These are phyloP conservation scores for Columba livia DNA, from an alignment of 2,113 vertebrate genomes.

Conservation along the genomic window DNA sequence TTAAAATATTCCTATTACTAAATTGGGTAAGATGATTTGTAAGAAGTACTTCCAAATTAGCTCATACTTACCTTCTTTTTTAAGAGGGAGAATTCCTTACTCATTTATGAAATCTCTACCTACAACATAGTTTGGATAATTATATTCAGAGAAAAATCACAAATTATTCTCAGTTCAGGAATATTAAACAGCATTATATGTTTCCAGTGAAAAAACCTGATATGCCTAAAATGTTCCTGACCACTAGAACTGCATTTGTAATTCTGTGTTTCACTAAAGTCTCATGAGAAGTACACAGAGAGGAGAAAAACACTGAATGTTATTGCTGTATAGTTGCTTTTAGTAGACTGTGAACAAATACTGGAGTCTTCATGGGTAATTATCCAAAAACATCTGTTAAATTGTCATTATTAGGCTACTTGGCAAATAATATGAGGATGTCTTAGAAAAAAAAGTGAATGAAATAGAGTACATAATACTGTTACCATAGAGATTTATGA, in stretches of 20 bases:
- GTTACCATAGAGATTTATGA: background rate
- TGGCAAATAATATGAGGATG: background rate
- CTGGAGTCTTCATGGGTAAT: background rate
- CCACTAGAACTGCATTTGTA: background rate
- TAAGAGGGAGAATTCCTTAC: background rate
- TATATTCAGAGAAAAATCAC: background rate
- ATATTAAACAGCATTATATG: background rate
- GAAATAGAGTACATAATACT: background rate
- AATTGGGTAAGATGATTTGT: background rate
- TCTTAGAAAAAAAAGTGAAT: background rate
- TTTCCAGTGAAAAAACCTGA: background rate
- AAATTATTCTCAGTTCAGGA: background rate
- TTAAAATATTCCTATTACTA: background rate
- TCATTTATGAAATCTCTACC: background rate
- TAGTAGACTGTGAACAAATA: background rate
- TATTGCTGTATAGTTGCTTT: background rate
- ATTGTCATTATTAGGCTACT: background rate
- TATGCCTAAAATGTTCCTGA: background rate
- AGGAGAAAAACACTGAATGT: background rate
- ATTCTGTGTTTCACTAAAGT: background rate
- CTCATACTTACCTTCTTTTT: background rate
- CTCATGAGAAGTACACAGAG: background rate
- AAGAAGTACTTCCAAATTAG: background rate
- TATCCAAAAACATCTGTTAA: background rate
- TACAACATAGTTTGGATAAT: background rate